Conservation (phyloP, 2,888 invertebrate species). For the Eristalis intricaria region DNA sequence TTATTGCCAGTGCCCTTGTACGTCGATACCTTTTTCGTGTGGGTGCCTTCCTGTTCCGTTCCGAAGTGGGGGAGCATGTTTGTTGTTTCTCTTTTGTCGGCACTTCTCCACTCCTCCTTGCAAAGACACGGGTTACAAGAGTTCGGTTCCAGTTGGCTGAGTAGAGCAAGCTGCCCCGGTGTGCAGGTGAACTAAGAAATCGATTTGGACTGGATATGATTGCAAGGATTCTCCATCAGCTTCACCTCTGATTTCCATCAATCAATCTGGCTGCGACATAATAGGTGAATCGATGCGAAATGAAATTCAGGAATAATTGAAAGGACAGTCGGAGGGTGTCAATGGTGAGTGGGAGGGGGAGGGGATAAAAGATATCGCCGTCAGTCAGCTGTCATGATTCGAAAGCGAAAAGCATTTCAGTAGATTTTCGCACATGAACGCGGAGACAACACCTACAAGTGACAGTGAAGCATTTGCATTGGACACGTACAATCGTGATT, state of each 20-base stretch:
- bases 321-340: not conserved
- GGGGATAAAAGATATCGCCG: not conserved
- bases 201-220: constrained; percentile 19
- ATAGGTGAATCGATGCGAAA: constrained; percentile 10
- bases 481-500: not conserved
- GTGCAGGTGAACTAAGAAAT: constrained; percentile 25
- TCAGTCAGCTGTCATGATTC: not conserved
- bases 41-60: not conserved
- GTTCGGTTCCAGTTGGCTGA: constrained; percentile 23
- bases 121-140: constrained; percentile 7
- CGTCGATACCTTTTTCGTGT: not conserved
- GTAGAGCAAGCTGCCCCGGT: constrained; percentile 6
- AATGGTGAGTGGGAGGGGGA: not conserved
- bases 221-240: constrained; percentile 17
- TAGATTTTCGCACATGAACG: not conserved
- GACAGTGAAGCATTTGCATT: not conserved
- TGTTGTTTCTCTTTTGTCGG: not conserved
- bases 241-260: constrained; percentile 31
- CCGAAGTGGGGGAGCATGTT: not conserved
- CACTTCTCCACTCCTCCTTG: not conserved
- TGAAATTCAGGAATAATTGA: constrained; percentile 24
- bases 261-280: constrained; percentile 1
- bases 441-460: not conserved
- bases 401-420: not conserved
- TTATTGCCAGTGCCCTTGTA: constrained; percentile 36